Base-by-base conservation (phyloP, 2,888 invertebrate species). In the Carpatolechia fugitivella region DNA sequence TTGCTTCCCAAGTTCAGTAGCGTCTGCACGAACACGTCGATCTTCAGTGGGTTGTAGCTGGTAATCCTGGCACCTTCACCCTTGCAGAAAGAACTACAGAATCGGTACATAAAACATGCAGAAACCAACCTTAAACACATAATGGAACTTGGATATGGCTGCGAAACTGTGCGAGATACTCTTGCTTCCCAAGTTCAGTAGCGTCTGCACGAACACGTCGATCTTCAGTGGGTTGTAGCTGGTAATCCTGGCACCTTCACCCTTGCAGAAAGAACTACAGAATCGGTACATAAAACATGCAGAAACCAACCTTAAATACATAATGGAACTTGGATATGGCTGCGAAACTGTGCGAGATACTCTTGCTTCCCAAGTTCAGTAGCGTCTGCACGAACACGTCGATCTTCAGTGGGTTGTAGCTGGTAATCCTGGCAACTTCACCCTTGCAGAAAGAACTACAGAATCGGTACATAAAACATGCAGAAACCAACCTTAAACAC, bases 131-230 rank as follows among this genome's bases (percentile, higher is more conserved):
- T 97, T 96, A 72, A 97, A 96, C 1, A 97, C 97, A 76, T 95
- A 94, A 82, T 96, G 96, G 74, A 96, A 99, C 91, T 99, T 99
- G 38, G 98, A 97, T 62, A 99, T 96, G n/a, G 98, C 99, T 4
- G 99, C 98, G 83, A 99, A 99, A 68, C 98, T 97, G 78, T 99
- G 99, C 57, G 98, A 98, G 80, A 99, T 98, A 67, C 99, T 98
- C 85, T 99, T 99, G 51, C 96, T 96, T 33, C 98, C 99, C 56
- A 99, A 91, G 79, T 97, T 96, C 5, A 99, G 91, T 50, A 99
- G 81, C 0, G 98, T 98, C 76, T 98, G 98, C n/a, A 98, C 97
- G 76, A 99, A 99, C 0, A 99, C 97, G 75, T 99, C 98, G 52
- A 99, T 98, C 87, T 98, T 98, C 51, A 98, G 85, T 0, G 98